phyloP scores from a whole-genome alignment of 2,113 vertebrate species.

The Spilogale gracilis region DNA sequence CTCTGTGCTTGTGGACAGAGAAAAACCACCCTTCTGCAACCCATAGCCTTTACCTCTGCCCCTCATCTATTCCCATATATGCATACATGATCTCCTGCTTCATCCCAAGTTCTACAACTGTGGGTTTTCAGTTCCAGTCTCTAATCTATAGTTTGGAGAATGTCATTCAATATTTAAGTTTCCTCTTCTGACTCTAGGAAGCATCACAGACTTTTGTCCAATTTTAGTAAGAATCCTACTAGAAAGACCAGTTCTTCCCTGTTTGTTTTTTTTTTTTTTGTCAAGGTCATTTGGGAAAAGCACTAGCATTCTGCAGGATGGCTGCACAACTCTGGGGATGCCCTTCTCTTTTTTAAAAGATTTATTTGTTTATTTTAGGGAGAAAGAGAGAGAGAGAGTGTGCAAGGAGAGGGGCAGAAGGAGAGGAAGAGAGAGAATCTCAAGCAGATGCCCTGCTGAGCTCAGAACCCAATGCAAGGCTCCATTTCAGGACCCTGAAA shows the following conservation, averaged over 20 bases:
- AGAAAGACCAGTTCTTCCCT: neutral
- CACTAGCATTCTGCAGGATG: neutral
- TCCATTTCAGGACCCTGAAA: neutral
- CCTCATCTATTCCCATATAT: fast-evolving
- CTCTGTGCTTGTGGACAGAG: neutral
- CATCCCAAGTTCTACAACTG: neutral
- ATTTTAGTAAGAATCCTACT: neutral
- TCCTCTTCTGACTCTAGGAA: neutral
- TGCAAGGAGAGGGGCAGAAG: neutral
- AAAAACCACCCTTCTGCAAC: neutral
- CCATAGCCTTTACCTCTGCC: neutral
- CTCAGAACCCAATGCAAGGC: neutral
- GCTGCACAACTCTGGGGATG: neutral
- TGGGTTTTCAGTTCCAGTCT: neutral
- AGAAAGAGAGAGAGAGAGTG: neutral
- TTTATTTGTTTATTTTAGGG: neutral
- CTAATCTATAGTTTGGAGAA: neutral
- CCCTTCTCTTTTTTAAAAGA: neutral
- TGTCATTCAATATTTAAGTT: neutral
- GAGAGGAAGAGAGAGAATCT: neutral
- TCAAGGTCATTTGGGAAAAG: neutral
- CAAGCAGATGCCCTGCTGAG: neutral
- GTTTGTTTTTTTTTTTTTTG: neutral
- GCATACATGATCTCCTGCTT: neutral
- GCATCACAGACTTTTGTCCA: neutral